Evolutionary conservation across 1,140 invertebrate genomes (phyloP), one percentile per base, ranked within the genome.

Genomic region (Macrostomum lignano): DNA sequence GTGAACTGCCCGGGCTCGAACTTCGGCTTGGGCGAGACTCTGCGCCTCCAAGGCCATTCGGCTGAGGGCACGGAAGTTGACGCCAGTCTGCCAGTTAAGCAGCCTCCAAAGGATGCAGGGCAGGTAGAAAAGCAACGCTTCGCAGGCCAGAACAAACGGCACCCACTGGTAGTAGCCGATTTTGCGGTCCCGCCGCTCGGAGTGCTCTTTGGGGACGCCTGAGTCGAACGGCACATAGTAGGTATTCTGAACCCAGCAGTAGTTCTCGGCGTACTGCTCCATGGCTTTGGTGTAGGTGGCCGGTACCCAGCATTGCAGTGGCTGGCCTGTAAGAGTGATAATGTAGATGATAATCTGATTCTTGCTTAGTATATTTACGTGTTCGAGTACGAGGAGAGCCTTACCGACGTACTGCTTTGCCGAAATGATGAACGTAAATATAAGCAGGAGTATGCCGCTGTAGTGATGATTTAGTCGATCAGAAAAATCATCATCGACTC

Each of bases 61-160:
- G n/a, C n/a, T n/a, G n/a, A n/a, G n/a, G n/a, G n/a, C n/a, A 33
- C 32, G 13, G 14, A 58, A 49, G 41, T 58, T 51, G 23, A 24
- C 13, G 9, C 23, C 23, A 9, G 23, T 24, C 13, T 24, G 23
- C 23, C 23, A 24, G 23, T 24, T 24, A 24, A 24, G 13, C 23
- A 24, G 13, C 13, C 23, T 24, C 23, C 23, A 24, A 9, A 24
- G 13, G 13, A 24, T 9, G 13, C 23, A 24, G 13, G 23, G 23
- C 13, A 24, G 9, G 13, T 24, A 9, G 13, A 24, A 24, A 9
- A 24, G 9, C 13, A 24, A 9, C 23, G 23, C 23, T n/a, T 24
- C 9, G 13, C 9, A n/a, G 9, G 13, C 13, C 13, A 24, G 13
- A 24, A 24, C 9, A 24, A 24, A 24, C 9, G 23, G 23, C 9